phyloP scores from a whole-genome alignment of 2,113 vertebrate genomes.

The Piaya cayana region DNA sequence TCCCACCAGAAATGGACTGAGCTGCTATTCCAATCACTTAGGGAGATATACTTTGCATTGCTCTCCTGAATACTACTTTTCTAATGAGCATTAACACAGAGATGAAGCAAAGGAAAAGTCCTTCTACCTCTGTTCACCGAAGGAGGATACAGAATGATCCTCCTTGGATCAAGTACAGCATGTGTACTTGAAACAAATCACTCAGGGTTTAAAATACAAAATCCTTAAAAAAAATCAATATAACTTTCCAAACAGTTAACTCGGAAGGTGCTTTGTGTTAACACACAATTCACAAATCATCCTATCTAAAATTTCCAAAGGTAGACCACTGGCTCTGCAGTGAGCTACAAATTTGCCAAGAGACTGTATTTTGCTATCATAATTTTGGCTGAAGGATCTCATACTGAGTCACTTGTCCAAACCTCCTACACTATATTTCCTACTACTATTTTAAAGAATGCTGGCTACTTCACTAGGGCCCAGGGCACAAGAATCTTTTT shows the following conservation, averaged over 20 bases:
- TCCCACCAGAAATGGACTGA: neutral
- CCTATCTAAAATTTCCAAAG: neutral
- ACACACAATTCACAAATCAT: neutral
- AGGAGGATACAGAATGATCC: neutral
- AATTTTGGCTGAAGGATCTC: neutral
- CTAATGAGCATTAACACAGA: neutral
- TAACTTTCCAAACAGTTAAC: neutral
- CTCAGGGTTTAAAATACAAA: neutral
- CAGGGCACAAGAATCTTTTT: neutral
- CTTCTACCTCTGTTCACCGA: neutral
- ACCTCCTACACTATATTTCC: neutral
- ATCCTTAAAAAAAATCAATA: neutral
- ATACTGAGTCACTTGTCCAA: neutral
- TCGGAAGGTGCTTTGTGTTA: neutral
- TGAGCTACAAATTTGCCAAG: neutral
- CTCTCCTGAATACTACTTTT: neutral
- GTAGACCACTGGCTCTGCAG: neutral
- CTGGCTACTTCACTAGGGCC: neutral
- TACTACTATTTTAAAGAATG: neutral
- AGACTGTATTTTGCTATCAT: neutral
- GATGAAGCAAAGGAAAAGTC: neutral
- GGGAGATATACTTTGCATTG: neutral
- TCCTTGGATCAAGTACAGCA: too few species aligned
- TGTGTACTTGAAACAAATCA: fast-evolving
- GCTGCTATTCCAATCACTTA: neutral